Conservation (phyloP, 2,888 invertebrate species). For the Microctonus brassicae region DNA sequence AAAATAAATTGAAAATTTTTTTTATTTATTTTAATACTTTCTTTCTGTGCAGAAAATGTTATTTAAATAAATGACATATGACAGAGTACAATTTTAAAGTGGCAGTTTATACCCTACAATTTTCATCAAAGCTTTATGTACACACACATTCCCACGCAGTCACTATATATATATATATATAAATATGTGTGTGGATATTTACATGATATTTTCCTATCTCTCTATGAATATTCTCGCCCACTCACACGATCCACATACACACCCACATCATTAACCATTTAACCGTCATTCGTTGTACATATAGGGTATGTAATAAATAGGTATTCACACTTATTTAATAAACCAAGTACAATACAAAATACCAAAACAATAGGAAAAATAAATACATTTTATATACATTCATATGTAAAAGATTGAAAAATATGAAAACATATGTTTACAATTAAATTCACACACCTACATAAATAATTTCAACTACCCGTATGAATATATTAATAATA, state of each 20-base stretch:
- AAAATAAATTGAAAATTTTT: no score
- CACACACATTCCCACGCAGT: slow-evolving; percentile 6
- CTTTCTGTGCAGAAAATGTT: background rate
- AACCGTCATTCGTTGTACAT: background rate
- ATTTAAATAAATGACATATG: background rate
- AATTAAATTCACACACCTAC: slow-evolving; percentile 4
- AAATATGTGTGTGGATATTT: no score
- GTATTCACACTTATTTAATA: slow-evolving; percentile 1
- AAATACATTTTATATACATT: no score
- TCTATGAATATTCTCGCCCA: background rate
- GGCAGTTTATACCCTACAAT: slow-evolving; percentile 8
- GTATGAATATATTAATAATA: background rate
- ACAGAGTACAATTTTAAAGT: background rate
- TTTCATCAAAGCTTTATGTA: slow-evolving; percentile 9
- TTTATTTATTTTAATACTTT: no score
- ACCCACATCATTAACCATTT: slow-evolving; percentile 14
- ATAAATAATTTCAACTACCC: background rate
- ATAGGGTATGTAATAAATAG: background rate
- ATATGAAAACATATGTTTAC: background rate
- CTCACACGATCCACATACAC: slow-evolving; percentile 4
- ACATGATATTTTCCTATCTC: background rate
- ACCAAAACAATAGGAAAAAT: slow-evolving; percentile 8
- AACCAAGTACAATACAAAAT: background rate
- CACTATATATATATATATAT: background rate
- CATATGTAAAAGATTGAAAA: background rate